Conservation (phyloP, 2,888 invertebrate genomes). For the Ectobius pallidus region DNA sequence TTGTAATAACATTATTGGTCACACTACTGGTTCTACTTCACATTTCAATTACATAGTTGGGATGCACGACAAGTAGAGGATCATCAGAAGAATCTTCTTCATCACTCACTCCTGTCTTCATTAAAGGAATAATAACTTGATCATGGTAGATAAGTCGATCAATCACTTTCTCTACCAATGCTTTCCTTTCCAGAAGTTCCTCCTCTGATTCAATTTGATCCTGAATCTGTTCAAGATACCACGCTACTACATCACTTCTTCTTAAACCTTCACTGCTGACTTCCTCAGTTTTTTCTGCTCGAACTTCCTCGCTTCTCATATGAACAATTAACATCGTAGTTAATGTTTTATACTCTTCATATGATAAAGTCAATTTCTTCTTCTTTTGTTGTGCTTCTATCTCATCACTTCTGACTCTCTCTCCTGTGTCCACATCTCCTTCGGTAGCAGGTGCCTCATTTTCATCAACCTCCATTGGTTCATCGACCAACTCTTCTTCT, state of each 20-base stretch:
- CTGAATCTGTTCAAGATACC: slow-evolving; percentile 91
- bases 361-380: slow-evolving; percentile 76
- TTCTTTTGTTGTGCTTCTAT: neutral
- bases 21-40: no score
- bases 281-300: slow-evolving; percentile 41
- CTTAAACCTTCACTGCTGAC: slow-evolving; percentile 55
- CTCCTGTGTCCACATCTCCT: no score
- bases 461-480: slow-evolving; percentile 61
- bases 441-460: neutral
- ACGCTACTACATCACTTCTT: slow-evolving; percentile 84
- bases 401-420: no score
- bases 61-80: slow-evolving; percentile 91
- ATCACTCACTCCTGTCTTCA: slow-evolving; percentile 61
- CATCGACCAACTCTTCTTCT: slow-evolving; percentile 65
- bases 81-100: slow-evolving; percentile 51
- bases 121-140: slow-evolving; percentile 80
- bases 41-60: slow-evolving; percentile 85
- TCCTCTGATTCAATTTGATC: slow-evolving; percentile 90
- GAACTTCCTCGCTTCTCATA: slow-evolving; percentile 82
- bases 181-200: slow-evolving; percentile 86
- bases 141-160: slow-evolving; percentile 88
- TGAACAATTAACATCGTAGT: slow-evolving; percentile 90
- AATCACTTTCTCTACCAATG: slow-evolving; percentile 91
- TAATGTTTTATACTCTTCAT: slow-evolving; percentile 91
- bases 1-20: no score